These are phyloP conservation scores for Orientallactaga bullata DNA, from an alignment of 2,113 vertebrate species.

Conservation along the genomic window DNA sequence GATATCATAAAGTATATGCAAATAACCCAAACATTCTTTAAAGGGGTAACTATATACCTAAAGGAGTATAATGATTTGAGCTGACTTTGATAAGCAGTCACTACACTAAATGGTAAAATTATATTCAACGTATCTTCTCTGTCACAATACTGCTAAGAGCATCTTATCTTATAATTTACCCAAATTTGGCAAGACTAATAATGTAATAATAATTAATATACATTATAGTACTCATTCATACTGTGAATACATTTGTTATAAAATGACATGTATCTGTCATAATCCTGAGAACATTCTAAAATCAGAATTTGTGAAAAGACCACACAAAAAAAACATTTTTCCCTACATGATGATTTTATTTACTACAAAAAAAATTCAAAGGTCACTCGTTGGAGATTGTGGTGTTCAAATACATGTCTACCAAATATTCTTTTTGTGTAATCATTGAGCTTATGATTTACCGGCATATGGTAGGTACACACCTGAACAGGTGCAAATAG, in stretches of 20 bases:
- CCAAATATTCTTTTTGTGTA: constrained; percentile 43
- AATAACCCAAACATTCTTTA: neutral
- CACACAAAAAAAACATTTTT: constrained; percentile 30
- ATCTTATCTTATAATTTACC: constrained; percentile 20
- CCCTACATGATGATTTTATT: neutral
- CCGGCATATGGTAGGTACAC: constrained; percentile 61
- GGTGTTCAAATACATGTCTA: constrained; percentile 20
- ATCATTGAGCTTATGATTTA: constrained; percentile 47
- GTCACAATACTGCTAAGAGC: neutral
- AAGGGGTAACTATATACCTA: constrained; percentile 21
- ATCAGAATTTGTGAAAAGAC: constrained; percentile 37
- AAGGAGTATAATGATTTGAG: constrained; percentile 30
- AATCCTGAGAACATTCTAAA: constrained; percentile 15
- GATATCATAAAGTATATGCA: constrained; percentile 20
- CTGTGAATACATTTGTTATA: neutral
- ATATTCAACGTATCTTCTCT: neutral
- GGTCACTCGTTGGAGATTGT: constrained; percentile 32
- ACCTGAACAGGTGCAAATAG: constrained; percentile 42
- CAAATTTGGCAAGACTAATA: constrained; percentile 38
- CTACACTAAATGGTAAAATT: constrained; percentile 36
- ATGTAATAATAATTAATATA: neutral
- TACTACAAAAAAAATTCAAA: neutral
- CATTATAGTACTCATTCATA: neutral
- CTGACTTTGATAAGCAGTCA: neutral
- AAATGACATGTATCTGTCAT: constrained; percentile 11